Evolutionary conservation across 53 echinoderm and acorn worm species (phyloP).

Genomic region (Echinometra lucunter): DNA sequence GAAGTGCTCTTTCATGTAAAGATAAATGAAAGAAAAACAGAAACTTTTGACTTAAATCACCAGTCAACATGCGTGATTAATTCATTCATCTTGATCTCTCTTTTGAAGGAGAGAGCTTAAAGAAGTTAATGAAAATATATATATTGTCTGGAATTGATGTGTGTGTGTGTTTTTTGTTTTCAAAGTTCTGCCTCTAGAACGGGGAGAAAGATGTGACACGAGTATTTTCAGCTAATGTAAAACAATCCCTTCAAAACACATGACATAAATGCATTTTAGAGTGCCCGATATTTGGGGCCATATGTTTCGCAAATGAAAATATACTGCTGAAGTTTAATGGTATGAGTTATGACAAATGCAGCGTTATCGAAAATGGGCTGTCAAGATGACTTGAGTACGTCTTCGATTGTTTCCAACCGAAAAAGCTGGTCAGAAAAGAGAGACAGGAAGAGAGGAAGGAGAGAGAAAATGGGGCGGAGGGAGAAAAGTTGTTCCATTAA

Average conservation of each 20-base stretch:
- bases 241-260: slow-evolving; percentile 45
- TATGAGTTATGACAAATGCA: slow-evolving; percentile 72
- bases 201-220: slow-evolving; percentile 23
- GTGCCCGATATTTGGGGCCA: slow-evolving; percentile 59
- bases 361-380: slow-evolving; percentile 69
- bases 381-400: slow-evolving; percentile 60
- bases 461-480: slow-evolving; percentile 67
- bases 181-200: background rate
- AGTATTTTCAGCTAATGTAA: slow-evolving; percentile 45
- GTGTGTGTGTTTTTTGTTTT: too few species aligned
- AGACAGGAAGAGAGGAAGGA: slow-evolving; percentile 50
- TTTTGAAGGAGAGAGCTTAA: background rate
- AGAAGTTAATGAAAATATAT: slow-evolving; percentile 31
- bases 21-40: too few species aligned
- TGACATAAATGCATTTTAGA: slow-evolving; percentile 68
- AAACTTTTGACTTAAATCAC: background rate
- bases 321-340: slow-evolving; percentile 70
- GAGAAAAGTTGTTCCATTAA: slow-evolving; percentile 69
- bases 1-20: background rate
- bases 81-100: background rate
- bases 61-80: slow-evolving; percentile 1
- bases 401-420: slow-evolving; percentile 67
- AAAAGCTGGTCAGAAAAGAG: slow-evolving; percentile 64
- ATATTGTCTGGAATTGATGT: slow-evolving; percentile 10
- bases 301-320: slow-evolving; percentile 72